Percentiles rank a stretch among this genome's conserved stretches.
Conservation (phyloP, 2,888 invertebrate genomes). For the Drosophila tripunctata region DNA sequence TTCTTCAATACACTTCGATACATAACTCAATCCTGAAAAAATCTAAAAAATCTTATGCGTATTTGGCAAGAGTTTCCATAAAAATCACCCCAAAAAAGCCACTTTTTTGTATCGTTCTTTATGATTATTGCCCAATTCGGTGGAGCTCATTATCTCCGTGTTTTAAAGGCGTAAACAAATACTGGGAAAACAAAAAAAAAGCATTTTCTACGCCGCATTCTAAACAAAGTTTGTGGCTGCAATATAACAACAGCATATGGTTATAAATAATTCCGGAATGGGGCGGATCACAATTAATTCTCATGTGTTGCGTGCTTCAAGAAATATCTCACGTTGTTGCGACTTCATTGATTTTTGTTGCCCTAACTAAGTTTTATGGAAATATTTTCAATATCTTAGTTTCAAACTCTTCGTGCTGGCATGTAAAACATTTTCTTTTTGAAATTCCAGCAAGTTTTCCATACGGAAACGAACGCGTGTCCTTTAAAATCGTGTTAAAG, state of each 20-base stretch:
- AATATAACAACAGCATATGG: slow-evolving; percentile 14
- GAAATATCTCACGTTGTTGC: slow-evolving; percentile 27
- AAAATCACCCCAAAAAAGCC: background rate
- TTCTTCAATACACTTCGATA: no score
- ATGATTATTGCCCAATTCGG: slow-evolving; percentile 18
- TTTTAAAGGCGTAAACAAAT: slow-evolving; percentile 31
- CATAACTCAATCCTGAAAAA: no score
- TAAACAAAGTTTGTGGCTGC: slow-evolving; percentile 16
- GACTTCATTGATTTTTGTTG: slow-evolving; percentile 20
- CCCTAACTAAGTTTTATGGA: background rate
- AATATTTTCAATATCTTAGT: background rate
- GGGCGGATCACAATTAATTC: slow-evolving; percentile 4
- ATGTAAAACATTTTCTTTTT: background rate
- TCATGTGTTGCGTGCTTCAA: slow-evolving; percentile 6
- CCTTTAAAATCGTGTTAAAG: slow-evolving; percentile 23
- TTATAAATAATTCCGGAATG: slow-evolving; percentile 7
- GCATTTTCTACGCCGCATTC: slow-evolving; percentile 44
- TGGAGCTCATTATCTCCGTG: slow-evolving; percentile 18
- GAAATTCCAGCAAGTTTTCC: background rate
- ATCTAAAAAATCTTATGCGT: background rate
- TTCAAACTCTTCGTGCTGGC: background rate
- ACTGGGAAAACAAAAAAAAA: background rate
- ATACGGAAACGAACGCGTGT: slow-evolving; percentile 7
- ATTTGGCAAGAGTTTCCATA: background rate
- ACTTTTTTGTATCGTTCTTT: slow-evolving; percentile 1